phyloP scores from a whole-genome alignment of 2,888 invertebrate genomes.

The Habrosyne pyritoides region DNA sequence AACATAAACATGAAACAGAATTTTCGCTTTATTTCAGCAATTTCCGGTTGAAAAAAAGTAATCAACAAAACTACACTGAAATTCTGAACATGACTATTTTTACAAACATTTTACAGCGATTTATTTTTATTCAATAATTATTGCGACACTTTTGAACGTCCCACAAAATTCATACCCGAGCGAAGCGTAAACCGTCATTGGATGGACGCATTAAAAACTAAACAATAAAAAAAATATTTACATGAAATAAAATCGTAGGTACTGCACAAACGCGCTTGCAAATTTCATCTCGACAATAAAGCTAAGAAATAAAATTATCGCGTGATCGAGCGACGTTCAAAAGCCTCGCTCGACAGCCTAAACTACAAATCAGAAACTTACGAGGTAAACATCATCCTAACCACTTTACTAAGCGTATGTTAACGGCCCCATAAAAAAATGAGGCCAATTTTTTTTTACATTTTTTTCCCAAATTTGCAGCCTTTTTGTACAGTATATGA shows the following conservation, averaged over 20 bases:
- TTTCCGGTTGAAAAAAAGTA: slow-evolving; percentile 77
- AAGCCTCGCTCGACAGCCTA: slow-evolving; percentile 43
- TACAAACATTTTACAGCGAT: slow-evolving; percentile 81
- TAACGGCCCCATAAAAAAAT: slow-evolving; percentile 68
- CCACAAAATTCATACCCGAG: slow-evolving; percentile 37
- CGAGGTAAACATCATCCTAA: slow-evolving; percentile 72
- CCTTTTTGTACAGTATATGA: slow-evolving; percentile 81
- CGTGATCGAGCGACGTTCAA: slow-evolving; percentile 42
- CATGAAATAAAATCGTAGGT: slow-evolving; percentile 51
- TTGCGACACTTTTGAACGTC: slow-evolving; percentile 46
- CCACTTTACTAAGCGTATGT: slow-evolving; percentile 81
- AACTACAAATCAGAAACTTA: slow-evolving; percentile 71
- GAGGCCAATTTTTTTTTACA: slow-evolving; percentile 75
- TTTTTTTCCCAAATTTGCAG: slow-evolving; percentile 74
- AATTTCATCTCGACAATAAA: slow-evolving; percentile 43
- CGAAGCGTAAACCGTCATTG: slow-evolving; percentile 34
- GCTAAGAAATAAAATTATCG: slow-evolving; percentile 43
- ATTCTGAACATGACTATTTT: slow-evolving; percentile 80
- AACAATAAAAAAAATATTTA: slow-evolving; percentile 61
- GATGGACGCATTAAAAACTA: slow-evolving; percentile 33
- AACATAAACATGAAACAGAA: slow-evolving; percentile 75
- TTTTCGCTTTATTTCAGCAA: slow-evolving; percentile 80
- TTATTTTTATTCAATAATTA: slow-evolving; percentile 44
- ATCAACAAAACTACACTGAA: slow-evolving; percentile 81
- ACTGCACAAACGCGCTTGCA: slow-evolving; percentile 39